A percentile compares a stretch with the other conserved stretches of the same genome.
Conservation (phyloP, 2,797 vertebrate genomes). For the Carapus acus region DNA sequence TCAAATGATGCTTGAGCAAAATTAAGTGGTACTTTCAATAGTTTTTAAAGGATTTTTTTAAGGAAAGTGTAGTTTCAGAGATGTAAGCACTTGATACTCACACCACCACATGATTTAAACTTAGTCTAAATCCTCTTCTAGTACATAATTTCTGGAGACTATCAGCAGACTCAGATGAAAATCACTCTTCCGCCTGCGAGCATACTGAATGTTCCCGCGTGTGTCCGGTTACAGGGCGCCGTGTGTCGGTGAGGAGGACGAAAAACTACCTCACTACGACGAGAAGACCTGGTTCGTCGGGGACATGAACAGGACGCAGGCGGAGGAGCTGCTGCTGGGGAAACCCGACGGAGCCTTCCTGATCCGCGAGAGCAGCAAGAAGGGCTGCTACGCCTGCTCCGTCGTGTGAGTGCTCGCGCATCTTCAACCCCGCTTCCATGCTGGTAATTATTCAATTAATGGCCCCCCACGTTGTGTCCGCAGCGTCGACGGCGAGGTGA, state of each 20-base stretch:
- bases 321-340: conserved; percentile 87
- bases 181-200: too few relatives aligned
- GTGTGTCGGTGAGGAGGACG: conserved; percentile 87
- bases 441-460: too few relatives aligned
- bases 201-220: not conserved
- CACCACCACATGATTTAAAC: too few relatives aligned
- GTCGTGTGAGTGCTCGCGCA: conserved; percentile 61
- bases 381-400: conserved; percentile 77
- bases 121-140: too few relatives aligned
- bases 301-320: conserved; percentile 84
- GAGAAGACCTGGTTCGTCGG: conserved; percentile 98
- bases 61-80: too few relatives aligned
- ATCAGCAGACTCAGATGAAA: too few relatives aligned
- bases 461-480: not conserved
- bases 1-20: too few relatives aligned
- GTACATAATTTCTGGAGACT: too few relatives aligned
- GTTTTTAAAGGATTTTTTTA: too few relatives aligned
- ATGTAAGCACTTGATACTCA: too few relatives aligned
- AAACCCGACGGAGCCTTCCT: conserved; percentile 91
- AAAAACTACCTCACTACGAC: conserved; percentile 87
- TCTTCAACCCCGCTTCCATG: too few relatives aligned
- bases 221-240: conserved; percentile 69
- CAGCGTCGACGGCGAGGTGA: conserved; percentile 91
- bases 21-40: too few relatives aligned
- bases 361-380: conserved; percentile 92